Percentiles rank a stretch among this genome's conserved stretches.
Evolutionary conservation across 2,888 invertebrate species (phyloP).

Genomic region (Anoplius nigerrimus): DNA sequence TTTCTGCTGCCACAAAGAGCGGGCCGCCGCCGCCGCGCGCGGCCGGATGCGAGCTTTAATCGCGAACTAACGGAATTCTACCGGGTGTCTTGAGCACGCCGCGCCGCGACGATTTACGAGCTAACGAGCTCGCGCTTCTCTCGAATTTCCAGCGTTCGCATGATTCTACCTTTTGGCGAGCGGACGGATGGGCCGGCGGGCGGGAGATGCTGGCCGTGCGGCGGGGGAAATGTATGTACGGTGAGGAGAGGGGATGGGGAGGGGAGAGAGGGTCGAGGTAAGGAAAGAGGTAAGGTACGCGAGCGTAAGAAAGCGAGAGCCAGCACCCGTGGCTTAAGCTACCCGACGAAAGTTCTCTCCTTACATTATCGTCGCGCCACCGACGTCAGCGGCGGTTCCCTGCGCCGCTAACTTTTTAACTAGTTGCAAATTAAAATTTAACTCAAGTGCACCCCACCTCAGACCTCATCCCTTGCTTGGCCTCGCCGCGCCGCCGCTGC

Average conservation of each 20-base stretch:
- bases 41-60: conserved; percentile 38
- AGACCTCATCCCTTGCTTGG: conserved; percentile 21
- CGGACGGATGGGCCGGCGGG: conserved; percentile 10
- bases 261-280: background rate
- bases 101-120: conserved; percentile 42
- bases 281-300: background rate
- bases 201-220: conserved; percentile 14
- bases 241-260: background rate
- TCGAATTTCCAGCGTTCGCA: conserved; percentile 50
- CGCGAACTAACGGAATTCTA: conserved; percentile 34
- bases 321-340: conserved; percentile 32
- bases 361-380: conserved; percentile 54
- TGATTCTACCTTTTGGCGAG: conserved; percentile 29
- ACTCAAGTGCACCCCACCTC: conserved; percentile 48
- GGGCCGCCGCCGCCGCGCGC: conserved; percentile 19
- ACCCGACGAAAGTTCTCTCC: conserved; percentile 52
- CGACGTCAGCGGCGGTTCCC: conserved; percentile 17
- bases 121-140: conserved; percentile 45
- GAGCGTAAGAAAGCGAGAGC: background rate
- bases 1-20: conserved; percentile 2
- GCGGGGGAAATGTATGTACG: background rate
- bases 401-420: conserved; percentile 63
- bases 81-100: conserved; percentile 10
- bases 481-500: conserved; percentile 20
- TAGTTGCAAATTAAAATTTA: conserved; percentile 69